These are phyloP conservation scores for Paragorgia papillata DNA, from an alignment of 92 coral and sea anemone genomes.

Conservation along the genomic window DNA sequence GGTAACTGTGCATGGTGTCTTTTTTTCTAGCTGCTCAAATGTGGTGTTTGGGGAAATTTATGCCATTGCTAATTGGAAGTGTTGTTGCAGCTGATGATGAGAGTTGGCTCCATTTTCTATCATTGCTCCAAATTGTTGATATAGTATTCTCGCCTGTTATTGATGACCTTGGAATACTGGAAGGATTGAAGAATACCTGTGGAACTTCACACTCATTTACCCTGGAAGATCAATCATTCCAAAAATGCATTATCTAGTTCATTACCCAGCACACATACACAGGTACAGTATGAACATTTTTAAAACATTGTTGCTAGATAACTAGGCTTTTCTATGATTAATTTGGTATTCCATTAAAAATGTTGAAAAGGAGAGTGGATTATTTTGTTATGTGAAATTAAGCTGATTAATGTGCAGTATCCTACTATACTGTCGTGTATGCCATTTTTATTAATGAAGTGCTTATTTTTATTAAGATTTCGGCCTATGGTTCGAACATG, in stretches of 20 bases:
- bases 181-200: conserved; percentile 43
- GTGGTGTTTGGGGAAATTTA: conserved; percentile 50
- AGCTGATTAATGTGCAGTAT: too few species aligned
- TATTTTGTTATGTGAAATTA: too few species aligned
- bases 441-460: too few species aligned
- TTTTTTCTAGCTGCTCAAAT: conserved; percentile 44
- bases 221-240: conserved; percentile 45
- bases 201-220: conserved; percentile 30
- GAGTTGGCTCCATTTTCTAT: conserved; percentile 27
- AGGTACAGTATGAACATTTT: conserved; percentile 7
- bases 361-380: too few species aligned
- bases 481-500: conserved; percentile 69
- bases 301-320: too few species aligned
- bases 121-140: conserved; percentile 33
- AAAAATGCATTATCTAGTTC: too few species aligned
- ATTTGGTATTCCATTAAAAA: too few species aligned
- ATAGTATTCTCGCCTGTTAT: conserved; percentile 24
- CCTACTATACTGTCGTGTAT: too few species aligned
- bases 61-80: conserved; percentile 43
- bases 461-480: conserved; percentile 26
- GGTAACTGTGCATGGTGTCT: too few species aligned
- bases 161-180: conserved; percentile 27
- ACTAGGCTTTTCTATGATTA: too few species aligned
- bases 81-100: conserved; percentile 41
- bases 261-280: too few species aligned